Conservation (phyloP, 2,113 vertebrate species). For the Diadophis punctatus region DNA sequence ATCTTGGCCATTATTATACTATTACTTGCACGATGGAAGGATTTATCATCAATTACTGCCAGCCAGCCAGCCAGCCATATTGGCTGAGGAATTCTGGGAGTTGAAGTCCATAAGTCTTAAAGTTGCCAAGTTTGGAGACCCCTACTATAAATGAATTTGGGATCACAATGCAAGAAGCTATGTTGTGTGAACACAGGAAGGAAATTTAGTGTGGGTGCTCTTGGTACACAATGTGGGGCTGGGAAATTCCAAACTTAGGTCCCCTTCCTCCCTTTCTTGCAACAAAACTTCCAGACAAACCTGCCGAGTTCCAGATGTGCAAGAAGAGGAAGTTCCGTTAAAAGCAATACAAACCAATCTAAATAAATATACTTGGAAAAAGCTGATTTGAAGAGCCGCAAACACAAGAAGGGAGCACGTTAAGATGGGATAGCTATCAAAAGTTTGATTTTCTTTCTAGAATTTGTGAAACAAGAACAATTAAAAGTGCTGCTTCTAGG, state of each 20-base stretch:
- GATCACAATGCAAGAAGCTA: background rate
- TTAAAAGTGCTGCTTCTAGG: background rate
- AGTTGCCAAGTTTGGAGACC: background rate
- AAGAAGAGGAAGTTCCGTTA: background rate
- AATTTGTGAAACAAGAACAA: background rate
- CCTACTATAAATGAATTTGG: background rate
- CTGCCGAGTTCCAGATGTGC: background rate
- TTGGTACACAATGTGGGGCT: background rate
- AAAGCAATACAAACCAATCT: background rate
- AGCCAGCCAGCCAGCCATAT: background rate
- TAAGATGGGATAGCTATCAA: background rate
- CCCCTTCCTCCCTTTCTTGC: background rate
- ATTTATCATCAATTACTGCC: background rate
- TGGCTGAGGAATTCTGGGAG: background rate
- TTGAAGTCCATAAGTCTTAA: background rate
- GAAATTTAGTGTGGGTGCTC: background rate
- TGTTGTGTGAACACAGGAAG: background rate
- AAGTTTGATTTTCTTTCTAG: background rate
- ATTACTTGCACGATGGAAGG: no score
- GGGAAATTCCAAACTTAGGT: background rate
- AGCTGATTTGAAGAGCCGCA: background rate
- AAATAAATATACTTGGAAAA: background rate
- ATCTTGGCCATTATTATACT: slow-evolving; percentile 63
- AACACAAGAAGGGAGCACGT: background rate
- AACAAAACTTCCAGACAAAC: background rate